These are phyloP conservation scores for Schizopygopsis pylzovi DNA, from an alignment of 2,797 vertebrate species.

Conservation along the genomic window DNA sequence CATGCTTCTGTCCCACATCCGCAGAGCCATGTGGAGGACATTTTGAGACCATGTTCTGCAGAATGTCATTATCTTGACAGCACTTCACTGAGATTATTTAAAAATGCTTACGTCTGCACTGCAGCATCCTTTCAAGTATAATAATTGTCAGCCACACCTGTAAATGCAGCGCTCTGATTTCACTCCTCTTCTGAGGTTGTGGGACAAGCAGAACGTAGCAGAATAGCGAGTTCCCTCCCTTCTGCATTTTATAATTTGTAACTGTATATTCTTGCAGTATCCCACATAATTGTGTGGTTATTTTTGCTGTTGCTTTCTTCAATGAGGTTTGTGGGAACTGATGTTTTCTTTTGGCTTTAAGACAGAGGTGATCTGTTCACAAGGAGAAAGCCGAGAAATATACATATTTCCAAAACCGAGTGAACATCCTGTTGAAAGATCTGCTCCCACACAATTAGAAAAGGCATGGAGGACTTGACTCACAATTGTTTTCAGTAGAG, in stretches of 20 bases:
- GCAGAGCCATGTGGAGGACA: constrained; percentile 52
- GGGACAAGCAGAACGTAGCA: constrained; percentile 17
- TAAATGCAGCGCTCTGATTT: constrained; percentile 43
- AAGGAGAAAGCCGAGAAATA: constrained; percentile 1
- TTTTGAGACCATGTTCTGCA: constrained; percentile 37
- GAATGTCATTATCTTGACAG: constrained; percentile 30
- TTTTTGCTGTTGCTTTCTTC: constrained; percentile 5
- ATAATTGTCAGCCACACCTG: constrained; percentile 42
- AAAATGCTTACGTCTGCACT: constrained; percentile 43
- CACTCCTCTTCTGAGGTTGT: constrained; percentile 28
- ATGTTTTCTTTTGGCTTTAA: constrained; percentile 5
- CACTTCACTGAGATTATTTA: constrained; percentile 42
- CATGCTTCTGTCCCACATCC: constrained; percentile 32
- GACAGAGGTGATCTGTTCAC: constrained; percentile 11
- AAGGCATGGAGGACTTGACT: background rate
- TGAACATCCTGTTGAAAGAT: constrained; percentile 21
- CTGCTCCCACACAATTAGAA: background rate
- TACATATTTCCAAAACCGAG: background rate
- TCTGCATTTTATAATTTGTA: constrained; percentile 38
- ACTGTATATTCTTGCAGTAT: constrained; percentile 37
- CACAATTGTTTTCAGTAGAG: background rate
- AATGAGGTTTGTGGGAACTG: constrained; percentile 1
- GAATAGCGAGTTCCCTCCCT: constrained; percentile 1
- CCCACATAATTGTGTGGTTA: background rate
- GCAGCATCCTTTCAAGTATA: constrained; percentile 11